These are phyloP conservation scores for Exocentrus adspersus DNA, from an alignment of 2,888 invertebrate genomes.

Conservation along the genomic window DNA sequence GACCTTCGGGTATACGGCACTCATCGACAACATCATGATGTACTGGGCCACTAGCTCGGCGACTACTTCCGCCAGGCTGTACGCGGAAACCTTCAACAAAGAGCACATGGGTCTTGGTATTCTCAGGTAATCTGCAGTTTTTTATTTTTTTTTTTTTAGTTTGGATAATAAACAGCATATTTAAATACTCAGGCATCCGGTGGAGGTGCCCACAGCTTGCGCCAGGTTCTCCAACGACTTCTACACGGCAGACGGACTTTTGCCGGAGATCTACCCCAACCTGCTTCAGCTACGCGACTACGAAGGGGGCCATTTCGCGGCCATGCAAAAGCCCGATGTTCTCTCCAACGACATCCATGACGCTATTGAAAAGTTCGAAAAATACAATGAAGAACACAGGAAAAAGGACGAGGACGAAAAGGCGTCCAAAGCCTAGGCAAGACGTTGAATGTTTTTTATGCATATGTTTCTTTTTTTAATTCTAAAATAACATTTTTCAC, in stretches of 20 bases:
- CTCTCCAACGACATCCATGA: conserved; percentile 75
- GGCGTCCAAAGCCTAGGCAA: not conserved
- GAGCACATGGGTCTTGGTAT: conserved; percentile 7
- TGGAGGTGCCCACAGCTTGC: conserved; percentile 76
- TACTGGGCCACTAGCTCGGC: conserved; percentile 81
- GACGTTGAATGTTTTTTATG: too few species aligned
- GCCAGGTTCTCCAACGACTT: conserved; percentile 78
- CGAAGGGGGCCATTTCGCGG: conserved; percentile 83
- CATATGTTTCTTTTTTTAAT: too few species aligned
- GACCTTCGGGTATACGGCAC: conserved; percentile 74
- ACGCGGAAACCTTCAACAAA: conserved; percentile 70
- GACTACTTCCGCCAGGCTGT: conserved; percentile 79
- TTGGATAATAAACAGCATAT: too few species aligned
- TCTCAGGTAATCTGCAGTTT: conserved; percentile 19
- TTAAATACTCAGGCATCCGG: conserved; percentile 63
- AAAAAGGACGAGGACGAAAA: not conserved
- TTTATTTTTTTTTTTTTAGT: too few species aligned
- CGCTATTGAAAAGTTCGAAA: conserved; percentile 67
- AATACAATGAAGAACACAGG: conserved; percentile 32
- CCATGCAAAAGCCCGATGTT: conserved; percentile 77
- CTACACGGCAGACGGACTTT: conserved; percentile 68
- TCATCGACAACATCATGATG: conserved; percentile 81
- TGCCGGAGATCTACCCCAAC: conserved; percentile 71
- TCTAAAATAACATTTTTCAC: too few species aligned
- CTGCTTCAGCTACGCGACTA: conserved; percentile 74